Conservation (phyloP, 1,140 invertebrate species). For the Acyrthosiphon pisum region DNA sequence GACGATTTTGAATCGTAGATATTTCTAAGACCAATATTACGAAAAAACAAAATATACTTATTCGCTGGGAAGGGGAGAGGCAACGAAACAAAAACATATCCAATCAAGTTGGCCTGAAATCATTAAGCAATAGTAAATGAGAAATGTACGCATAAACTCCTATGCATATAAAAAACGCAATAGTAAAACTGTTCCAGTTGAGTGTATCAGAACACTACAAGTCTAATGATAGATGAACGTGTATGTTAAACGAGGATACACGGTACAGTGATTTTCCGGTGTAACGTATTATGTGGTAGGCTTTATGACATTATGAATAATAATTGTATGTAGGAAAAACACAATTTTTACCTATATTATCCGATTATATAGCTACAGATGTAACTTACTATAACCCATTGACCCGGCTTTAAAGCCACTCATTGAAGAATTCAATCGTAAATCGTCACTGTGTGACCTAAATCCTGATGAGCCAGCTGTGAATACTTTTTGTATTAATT, state of each 20-base stretch:
- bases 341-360: conserved; percentile 8
- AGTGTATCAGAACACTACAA: not conserved
- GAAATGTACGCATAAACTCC: not conserved
- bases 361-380: not conserved
- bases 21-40: not conserved
- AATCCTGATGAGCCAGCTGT: not conserved
- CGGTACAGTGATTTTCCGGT: conserved; percentile 50
- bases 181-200: conserved; percentile 16
- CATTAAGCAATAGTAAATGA: not conserved
- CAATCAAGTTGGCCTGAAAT: not conserved
- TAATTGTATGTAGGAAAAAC: not conserved
- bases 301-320: conserved; percentile 25
- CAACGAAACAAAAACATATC: not conserved
- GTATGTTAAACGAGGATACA: conserved; percentile 45
- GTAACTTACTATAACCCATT: not conserved
- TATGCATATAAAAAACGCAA: not conserved
- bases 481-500: not conserved
- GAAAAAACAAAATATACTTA: not conserved
- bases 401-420: not conserved
- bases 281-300: conserved; percentile 49
- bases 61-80: not conserved
- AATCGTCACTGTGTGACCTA: not conserved
- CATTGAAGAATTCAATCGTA: not conserved
- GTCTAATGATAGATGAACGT: conserved; percentile 27
- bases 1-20: not conserved